Percentiles rank a stretch among this genome's conserved stretches.
phyloP scores from a whole-genome alignment of 2,797 vertebrate species.

The Leptoclinus maculatus region DNA sequence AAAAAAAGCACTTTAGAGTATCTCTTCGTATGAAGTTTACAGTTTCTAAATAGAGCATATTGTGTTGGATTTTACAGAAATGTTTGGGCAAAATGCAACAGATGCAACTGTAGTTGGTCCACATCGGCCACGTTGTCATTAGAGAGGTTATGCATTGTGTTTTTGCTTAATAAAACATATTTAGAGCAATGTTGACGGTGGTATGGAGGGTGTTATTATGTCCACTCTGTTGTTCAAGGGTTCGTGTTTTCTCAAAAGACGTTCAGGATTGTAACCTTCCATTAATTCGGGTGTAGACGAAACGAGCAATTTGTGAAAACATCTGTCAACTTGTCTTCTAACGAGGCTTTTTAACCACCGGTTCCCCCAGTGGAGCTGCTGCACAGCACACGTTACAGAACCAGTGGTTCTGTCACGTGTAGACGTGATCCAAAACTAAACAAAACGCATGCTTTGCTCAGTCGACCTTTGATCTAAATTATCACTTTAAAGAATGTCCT shows the following conservation, averaged over 20 bases:
- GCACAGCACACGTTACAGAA: neutral
- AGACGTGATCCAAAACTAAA: neutral
- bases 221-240: neutral
- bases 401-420: slow-evolving; percentile 1
- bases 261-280: neutral
- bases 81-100: slow-evolving; percentile 31
- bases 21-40: slow-evolving; percentile 69
- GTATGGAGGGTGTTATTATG: slow-evolving; percentile 28
- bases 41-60: slow-evolving; percentile 58
- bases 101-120: slow-evolving; percentile 55
- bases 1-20: slow-evolving; percentile 82
- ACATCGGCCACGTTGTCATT: slow-evolving; percentile 46
- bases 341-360: slow-evolving; percentile 2
- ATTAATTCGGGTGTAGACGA: neutral
- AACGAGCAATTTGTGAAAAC: neutral
- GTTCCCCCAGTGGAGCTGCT: slow-evolving; percentile 11
- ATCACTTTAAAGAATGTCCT: slow-evolving; percentile 18
- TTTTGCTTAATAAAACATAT: slow-evolving; percentile 86
- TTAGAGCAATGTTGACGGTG: slow-evolving; percentile 43
- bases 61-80: slow-evolving; percentile 55
- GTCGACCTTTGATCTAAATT: slow-evolving; percentile 43
- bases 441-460: neutral
- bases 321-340: slow-evolving; percentile 7
- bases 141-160: slow-evolving; percentile 66
- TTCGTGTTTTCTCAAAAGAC: neutral